Evolutionary conservation across 2,113 vertebrate species (phyloP).

Genomic region (Ancistrus triradiatus): DNA sequence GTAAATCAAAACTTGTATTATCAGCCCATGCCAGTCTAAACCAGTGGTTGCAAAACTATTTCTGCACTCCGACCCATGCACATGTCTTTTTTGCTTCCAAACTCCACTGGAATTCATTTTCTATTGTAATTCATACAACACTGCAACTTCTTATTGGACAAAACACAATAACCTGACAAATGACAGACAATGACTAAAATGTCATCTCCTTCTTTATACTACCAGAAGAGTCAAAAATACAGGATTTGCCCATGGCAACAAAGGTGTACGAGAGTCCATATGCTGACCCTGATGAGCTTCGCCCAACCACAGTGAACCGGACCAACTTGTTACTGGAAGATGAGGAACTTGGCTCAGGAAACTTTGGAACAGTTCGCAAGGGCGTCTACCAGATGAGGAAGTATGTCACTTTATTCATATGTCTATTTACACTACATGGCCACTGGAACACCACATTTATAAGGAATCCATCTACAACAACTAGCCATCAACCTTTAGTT

Average conservation of each 20-base stretch:
- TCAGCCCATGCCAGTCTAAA: background rate
- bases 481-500: no score
- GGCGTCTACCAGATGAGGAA: constrained; percentile 90
- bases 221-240: constrained; percentile 37
- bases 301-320: constrained; percentile 80
- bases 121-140: no score
- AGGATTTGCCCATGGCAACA: constrained; percentile 91
- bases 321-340: constrained; percentile 81
- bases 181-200: constrained; percentile 38
- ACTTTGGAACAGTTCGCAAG: constrained; percentile 92
- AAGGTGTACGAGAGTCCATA: constrained; percentile 93
- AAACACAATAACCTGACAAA: no score
- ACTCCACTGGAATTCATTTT: no score
- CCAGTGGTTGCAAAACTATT: background rate
- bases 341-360: constrained; percentile 91
- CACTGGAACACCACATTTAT: no score
- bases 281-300: constrained; percentile 91
- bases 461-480: no score
- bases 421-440: no score
- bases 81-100: no score
- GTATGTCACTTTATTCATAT: constrained; percentile 61
- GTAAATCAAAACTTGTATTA: constrained; percentile 4
- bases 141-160: no score
- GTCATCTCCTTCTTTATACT: background rate
- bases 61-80: no score